Percentiles rank a stretch among this genome's conserved stretches.
Evolutionary conservation across 2,888 invertebrate genomes (phyloP).

Genomic region (Eucera pruinosa): DNA sequence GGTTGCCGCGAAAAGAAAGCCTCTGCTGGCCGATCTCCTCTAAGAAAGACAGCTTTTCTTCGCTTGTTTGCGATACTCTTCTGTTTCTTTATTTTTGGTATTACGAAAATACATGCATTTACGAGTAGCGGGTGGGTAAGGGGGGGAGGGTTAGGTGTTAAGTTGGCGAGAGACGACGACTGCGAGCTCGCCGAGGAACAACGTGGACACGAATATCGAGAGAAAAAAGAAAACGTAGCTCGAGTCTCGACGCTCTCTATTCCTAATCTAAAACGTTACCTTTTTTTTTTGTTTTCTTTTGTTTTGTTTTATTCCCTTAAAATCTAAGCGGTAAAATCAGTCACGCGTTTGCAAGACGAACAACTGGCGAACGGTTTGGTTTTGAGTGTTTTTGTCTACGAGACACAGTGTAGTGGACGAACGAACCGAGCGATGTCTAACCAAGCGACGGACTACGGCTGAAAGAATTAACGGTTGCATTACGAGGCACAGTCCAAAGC

Average conservation of each 20-base stretch:
- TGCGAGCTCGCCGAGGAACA: constrained; percentile 16
- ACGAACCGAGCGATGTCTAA: background rate
- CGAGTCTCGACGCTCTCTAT: constrained; percentile 6
- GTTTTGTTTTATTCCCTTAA: no score
- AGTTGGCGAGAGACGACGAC: constrained; percentile 19
- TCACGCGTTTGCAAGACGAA: constrained; percentile 1
- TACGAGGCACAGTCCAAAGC: constrained; percentile 6
- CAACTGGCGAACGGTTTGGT: constrained; percentile 15
- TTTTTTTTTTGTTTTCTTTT: no score
- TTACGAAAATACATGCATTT: constrained; percentile 83
- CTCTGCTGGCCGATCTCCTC: constrained; percentile 1
- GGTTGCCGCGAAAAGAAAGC: background rate
- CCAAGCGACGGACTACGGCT: background rate
- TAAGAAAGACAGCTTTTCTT: constrained; percentile 46
- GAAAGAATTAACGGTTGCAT: background rate
- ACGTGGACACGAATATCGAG: background rate
- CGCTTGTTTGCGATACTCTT: constrained; percentile 57
- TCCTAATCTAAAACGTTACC: background rate
- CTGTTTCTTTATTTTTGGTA: constrained; percentile 78
- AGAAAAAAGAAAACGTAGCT: background rate
- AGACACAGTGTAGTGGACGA: no score
- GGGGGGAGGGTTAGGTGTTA: constrained; percentile 60
- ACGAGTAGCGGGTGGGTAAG: constrained; percentile 71
- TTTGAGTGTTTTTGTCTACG: background rate
- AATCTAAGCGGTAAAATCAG: constrained; percentile 20